phyloP scores from a whole-genome alignment of 2,113 vertebrate species.

The Mystacornis crossleyi region DNA sequence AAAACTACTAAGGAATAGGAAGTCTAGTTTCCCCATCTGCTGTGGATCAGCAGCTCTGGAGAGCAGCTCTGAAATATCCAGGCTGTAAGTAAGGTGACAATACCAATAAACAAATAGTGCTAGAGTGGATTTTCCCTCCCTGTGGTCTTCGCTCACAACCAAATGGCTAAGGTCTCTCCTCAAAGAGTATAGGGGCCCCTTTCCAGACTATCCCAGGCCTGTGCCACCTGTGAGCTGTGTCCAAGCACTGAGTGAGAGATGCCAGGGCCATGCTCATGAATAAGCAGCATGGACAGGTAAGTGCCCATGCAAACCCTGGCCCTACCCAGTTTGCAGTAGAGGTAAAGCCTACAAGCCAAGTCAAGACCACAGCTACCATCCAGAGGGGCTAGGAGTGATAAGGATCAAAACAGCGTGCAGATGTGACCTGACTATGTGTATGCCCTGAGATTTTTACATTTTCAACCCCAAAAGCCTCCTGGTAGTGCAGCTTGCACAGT shows the following conservation, averaged over 20 bases:
- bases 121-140: not conserved
- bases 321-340: not conserved
- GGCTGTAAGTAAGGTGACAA: not conserved
- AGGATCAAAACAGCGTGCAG: no score
- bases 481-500: not conserved
- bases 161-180: not conserved
- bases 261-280: not conserved
- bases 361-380: not conserved
- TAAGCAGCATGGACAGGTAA: not conserved
- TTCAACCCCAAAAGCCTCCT: not conserved
- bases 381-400: not conserved
- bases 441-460: not conserved
- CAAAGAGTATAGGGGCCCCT: accelerated
- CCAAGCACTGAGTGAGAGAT: not conserved
- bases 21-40: not conserved
- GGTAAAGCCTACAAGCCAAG: not conserved
- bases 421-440: not conserved
- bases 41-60: not conserved
- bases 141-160: accelerated
- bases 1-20: not conserved
- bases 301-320: not conserved
- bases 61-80: not conserved
- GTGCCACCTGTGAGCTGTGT: not conserved
- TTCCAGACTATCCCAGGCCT: not conserved
- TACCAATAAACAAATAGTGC: not conserved